These are phyloP conservation scores for Drosophila maculinotata DNA, from an alignment of 2,888 invertebrate species.

Conservation along the genomic window DNA sequence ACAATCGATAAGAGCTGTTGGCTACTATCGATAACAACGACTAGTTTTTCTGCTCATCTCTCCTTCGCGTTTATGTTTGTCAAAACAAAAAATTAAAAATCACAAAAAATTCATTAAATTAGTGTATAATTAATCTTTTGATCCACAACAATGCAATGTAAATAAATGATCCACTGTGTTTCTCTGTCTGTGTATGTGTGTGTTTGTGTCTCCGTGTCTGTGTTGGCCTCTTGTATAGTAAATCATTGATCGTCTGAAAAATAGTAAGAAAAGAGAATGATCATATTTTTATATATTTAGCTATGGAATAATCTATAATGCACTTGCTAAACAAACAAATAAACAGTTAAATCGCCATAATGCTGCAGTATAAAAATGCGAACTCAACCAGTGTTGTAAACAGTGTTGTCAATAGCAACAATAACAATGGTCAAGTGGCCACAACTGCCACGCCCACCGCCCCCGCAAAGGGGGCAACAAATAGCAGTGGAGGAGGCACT, in stretches of 20 bases:
- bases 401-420: conserved; percentile 46
- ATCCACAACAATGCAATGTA: conserved; percentile 30
- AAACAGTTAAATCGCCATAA: conserved; percentile 32
- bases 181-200: conserved; percentile 19
- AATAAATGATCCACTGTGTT: conserved; percentile 17
- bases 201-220: conserved; percentile 18
- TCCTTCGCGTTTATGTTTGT: conserved; percentile 75
- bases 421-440: conserved; percentile 43
- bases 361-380: conserved; percentile 81
- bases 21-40: conserved; percentile 27
- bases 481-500: conserved; percentile 34
- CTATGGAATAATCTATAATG: too few species aligned
- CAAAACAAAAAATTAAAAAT: conserved; percentile 67
- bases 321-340: conserved; percentile 19
- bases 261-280: conserved; percentile 43
- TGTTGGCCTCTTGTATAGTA: conserved; percentile 21
- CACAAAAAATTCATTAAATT: conserved; percentile 28
- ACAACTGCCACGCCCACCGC: conserved; percentile 49
- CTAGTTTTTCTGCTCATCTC: conserved; percentile 59
- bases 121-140: conserved; percentile 49
- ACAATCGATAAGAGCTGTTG: conserved; percentile 19
- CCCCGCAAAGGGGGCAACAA: conserved; percentile 66
- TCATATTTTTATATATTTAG: too few species aligned
- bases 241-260: conserved; percentile 26
- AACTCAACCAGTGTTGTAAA: conserved; percentile 37